Conservation (phyloP, 2,113 vertebrate genomes). For the Larimichthys crocea region DNA sequence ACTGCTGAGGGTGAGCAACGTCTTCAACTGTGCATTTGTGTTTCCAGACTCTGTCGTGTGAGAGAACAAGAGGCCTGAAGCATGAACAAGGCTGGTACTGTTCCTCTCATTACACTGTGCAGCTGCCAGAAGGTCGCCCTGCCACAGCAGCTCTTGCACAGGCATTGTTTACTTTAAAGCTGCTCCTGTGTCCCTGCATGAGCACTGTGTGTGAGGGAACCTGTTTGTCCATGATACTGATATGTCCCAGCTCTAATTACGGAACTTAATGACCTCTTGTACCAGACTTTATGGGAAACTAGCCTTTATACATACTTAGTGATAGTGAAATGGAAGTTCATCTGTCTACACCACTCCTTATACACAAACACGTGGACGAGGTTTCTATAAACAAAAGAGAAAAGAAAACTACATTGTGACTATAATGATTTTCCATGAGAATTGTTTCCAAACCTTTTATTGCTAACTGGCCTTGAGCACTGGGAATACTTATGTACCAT, state of each 20-base stretch:
- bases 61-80: slow-evolving; percentile 21
- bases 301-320: not conserved
- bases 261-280: slow-evolving; percentile 44
- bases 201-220: slow-evolving; percentile 47
- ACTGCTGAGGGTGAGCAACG: slow-evolving; percentile 77
- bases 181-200: slow-evolving; percentile 27
- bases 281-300: slow-evolving; percentile 35
- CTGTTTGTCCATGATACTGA: slow-evolving; percentile 70
- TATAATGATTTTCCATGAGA: not conserved
- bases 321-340: slow-evolving; percentile 41
- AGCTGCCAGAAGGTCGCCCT: slow-evolving; percentile 58
- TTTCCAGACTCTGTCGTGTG: slow-evolving; percentile 15
- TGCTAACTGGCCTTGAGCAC: slow-evolving; percentile 19
- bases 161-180: slow-evolving; percentile 66
- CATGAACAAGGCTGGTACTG: slow-evolving; percentile 53
- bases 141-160: slow-evolving; percentile 44
- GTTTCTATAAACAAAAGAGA: not conserved
- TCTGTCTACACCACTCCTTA: not conserved
- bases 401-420: not conserved
- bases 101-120: slow-evolving; percentile 39
- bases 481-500: not conserved
- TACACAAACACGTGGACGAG: slow-evolving; percentile 6
- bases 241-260: slow-evolving; percentile 61
- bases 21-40: slow-evolving; percentile 17
- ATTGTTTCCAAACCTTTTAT: slow-evolving; percentile 7